Base-by-base conservation (phyloP, 2,888 invertebrate genomes). In the Caenorhabditis uteleia region DNA sequence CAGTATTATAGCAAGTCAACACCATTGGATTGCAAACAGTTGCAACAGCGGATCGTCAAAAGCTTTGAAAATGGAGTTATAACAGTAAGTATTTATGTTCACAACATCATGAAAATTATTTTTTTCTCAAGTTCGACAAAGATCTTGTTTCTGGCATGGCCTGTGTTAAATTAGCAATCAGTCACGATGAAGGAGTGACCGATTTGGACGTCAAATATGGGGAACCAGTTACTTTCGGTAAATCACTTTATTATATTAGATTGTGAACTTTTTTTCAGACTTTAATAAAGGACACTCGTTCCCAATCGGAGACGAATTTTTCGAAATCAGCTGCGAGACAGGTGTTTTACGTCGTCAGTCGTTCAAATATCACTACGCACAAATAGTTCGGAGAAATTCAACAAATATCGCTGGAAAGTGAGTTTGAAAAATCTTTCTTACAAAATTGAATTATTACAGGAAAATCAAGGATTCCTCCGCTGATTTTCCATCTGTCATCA, bases 401-500 rank as follows among this genome's bases (percentile, higher is more conserved):
- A 45, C 8, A 26, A 50, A 48, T 54, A 36, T 56, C 4, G 57
- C 34, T n/a, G 47, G 60, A 7, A 64, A 57, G 55, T 48, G 4
- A 51, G 47, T 43, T 18, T 29, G 23, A 33, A 23, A 27, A 20
- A 27, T 21, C 16, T n/a, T 16, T 8, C 12, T 14, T 16, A 33
- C n/a, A 27, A 5, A 16, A 5, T 10, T 7, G 5, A n/a, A 21
- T 21, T 23, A 23, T 29, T 34, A 12, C 31, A 51, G 50, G 50
- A 40, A 20, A 23, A 60, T 68, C 12, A 31, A 65, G 43, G 6
- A 25, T n/a, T 61, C 58, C 5, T 42, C 59, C 7, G 29, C 36
- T 0, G 68, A 73, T 10, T 51, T 56, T 27, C 77, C 77, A 7
- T 57, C 68, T 23, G 82, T 85, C 4, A 64, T 84, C 21, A 80